Evolutionary conservation across 2,888 invertebrate species (phyloP).

Genomic region (Chrysolina americana): DNA sequence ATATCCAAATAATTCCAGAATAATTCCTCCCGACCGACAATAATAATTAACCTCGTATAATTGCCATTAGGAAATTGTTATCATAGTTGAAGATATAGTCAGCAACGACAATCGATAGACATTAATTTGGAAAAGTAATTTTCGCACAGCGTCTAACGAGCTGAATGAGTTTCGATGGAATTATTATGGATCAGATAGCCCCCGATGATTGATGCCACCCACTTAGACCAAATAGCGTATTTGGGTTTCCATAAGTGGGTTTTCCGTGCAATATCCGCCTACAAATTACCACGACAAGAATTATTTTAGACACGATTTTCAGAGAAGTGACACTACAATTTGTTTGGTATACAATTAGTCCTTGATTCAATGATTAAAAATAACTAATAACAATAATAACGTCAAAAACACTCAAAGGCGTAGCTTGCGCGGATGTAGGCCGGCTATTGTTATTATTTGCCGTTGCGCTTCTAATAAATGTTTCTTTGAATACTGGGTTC

Average conservation of each 20-base stretch:
- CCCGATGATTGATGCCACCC: neutral
- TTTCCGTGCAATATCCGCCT: neutral
- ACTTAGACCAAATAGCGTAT: neutral
- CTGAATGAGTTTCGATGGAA: neutral
- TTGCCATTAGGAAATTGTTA: neutral
- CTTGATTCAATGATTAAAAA: too few species aligned
- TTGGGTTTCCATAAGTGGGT: neutral
- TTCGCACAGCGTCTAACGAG: neutral
- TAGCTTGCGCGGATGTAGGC: too few species aligned
- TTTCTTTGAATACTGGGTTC: too few species aligned
- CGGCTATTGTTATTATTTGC: too few species aligned
- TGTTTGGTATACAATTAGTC: too few species aligned
- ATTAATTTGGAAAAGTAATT: conserved; percentile 1
- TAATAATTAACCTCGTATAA: neutral
- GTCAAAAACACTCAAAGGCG: too few species aligned
- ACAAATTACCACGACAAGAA: neutral
- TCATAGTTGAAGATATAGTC: neutral
- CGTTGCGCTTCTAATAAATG: too few species aligned
- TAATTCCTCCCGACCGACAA: neutral
- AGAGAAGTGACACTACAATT: neutral
- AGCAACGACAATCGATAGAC: neutral
- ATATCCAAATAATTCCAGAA: too few species aligned
- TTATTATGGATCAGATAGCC: conserved; percentile 13
- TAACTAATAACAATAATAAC: too few species aligned
- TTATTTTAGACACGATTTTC: neutral